Conservation (phyloP, 2,888 invertebrate genomes). For the Cryptocephalus primarius region DNA sequence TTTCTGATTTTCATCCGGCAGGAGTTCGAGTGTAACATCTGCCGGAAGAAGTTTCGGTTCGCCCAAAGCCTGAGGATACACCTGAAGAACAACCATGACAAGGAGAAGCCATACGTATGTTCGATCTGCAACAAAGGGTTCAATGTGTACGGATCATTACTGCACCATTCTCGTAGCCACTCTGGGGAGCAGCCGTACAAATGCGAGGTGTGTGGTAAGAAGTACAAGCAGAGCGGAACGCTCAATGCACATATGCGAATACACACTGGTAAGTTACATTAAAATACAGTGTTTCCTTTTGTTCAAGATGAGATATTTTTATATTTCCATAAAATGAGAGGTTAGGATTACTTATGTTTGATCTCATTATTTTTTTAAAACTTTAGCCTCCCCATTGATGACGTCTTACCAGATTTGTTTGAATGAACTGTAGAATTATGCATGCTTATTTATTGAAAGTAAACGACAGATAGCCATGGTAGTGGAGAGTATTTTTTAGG, state of each 20-base stretch:
- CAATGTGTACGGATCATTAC: constrained; percentile 26
- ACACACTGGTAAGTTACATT: constrained; percentile 24
- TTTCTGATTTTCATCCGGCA: too few relatives aligned
- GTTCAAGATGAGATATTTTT: constrained; percentile 25
- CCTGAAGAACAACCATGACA: constrained; percentile 6
- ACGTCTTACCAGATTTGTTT: too few relatives aligned
- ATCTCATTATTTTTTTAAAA: not conserved
- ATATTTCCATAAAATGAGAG: too few relatives aligned
- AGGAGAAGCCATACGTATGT: constrained; percentile 6
- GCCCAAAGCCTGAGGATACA: constrained; percentile 6
- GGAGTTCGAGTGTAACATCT: constrained; percentile 9
- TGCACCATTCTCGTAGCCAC: constrained; percentile 28
- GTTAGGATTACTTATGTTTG: not conserved
- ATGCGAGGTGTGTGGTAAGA: constrained; percentile 29
- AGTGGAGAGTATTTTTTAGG: constrained; percentile 3
- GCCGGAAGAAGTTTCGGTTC: constrained; percentile 4
- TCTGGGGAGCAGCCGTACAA: constrained; percentile 27
- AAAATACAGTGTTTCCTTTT: constrained; percentile 22
- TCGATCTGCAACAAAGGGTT: constrained; percentile 16
- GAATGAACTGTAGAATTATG: too few relatives aligned
- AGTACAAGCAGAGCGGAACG: constrained; percentile 30
- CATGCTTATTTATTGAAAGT: too few relatives aligned
- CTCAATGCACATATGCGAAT: constrained; percentile 31
- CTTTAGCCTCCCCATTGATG: too few relatives aligned
- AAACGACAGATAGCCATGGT: too few relatives aligned